Base-by-base conservation (phyloP, 2,113 vertebrate genomes). In the Neogale vison region DNA sequence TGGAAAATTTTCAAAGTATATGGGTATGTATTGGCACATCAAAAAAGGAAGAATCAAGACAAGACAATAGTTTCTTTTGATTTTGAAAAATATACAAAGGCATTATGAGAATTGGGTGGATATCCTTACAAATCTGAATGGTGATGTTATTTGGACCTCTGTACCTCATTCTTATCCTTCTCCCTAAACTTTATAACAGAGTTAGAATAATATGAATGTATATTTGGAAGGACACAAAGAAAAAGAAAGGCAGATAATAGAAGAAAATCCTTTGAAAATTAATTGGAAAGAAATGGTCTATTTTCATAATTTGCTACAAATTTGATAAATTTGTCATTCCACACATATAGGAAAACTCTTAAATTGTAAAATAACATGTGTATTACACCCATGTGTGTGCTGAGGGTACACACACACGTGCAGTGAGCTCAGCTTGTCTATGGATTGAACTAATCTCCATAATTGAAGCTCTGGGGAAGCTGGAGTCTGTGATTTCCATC, bases 401-500 rank as follows among this genome's bases (percentile, higher is more conserved):
- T 84, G 89, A 90, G 50, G 47, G 42, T 65, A 91, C 20, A 82
- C 71, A 87, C 82, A 87, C 82, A 96, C 0, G 4, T 91, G 77
- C 47, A 45, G 65, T 79, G 82, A 97, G 86, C 52, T 96, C 67
- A 74, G 45, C 57, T 91, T 97, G 50, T 79, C 82, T 95, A 87
- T 90, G 95, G 80, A 91, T 84, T 97, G 79, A 97, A 88, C 50
- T 95, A 93, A 93, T 95, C 95, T 95, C 29, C 45, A 79, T 95
- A 96, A 97, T n/a, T 95, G 80, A 97, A 91, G 87, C 92, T 97
- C 86, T 95, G 39, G 57, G 67, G 80, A 97, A 97, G 11, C 76
- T 72, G 50, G 63, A 97, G 50, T 95, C 83, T 97, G 72, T 97
- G 95, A 95, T 97, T 98, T 96, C 81, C 90, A 96, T 97, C 96